Conservation (phyloP, 2,113 vertebrate species). For the Saguinus midas region DNA sequence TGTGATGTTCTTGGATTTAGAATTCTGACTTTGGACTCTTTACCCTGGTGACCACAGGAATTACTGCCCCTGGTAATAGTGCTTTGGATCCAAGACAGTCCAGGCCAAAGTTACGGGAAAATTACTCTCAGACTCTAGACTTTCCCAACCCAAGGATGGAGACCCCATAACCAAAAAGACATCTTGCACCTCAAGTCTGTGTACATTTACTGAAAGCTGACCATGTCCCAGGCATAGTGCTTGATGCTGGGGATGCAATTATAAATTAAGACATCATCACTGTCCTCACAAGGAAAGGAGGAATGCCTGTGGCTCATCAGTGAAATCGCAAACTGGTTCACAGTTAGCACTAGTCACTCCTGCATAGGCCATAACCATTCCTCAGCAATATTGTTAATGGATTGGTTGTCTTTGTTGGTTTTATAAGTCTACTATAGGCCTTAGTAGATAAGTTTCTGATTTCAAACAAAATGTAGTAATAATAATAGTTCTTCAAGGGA, state of each 20-base stretch:
- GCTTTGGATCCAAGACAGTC: background rate
- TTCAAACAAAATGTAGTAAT: background rate
- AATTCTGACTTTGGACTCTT: background rate
- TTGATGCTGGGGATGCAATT: background rate
- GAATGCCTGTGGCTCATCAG: background rate
- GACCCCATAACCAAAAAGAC: background rate
- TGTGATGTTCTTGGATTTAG: background rate
- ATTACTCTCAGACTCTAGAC: background rate
- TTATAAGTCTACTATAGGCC: background rate
- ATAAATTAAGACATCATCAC: background rate
- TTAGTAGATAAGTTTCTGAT: background rate
- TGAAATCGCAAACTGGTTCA: background rate
- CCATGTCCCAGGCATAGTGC: background rate
- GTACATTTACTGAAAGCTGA: background rate
- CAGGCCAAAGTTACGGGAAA: background rate
- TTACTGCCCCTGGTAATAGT: background rate
- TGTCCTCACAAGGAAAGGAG: background rate
- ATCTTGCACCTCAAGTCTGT: background rate
- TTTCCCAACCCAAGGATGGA: background rate
- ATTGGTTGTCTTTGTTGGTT: background rate
- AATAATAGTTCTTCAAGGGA: background rate
- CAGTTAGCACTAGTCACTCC: background rate
- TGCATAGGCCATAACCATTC: background rate
- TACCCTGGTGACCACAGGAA: background rate
- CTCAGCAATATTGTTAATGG: background rate